These are phyloP conservation scores for Sycophila sp. DNA, from an alignment of 1,140 invertebrate species.

Conservation along the genomic window DNA sequence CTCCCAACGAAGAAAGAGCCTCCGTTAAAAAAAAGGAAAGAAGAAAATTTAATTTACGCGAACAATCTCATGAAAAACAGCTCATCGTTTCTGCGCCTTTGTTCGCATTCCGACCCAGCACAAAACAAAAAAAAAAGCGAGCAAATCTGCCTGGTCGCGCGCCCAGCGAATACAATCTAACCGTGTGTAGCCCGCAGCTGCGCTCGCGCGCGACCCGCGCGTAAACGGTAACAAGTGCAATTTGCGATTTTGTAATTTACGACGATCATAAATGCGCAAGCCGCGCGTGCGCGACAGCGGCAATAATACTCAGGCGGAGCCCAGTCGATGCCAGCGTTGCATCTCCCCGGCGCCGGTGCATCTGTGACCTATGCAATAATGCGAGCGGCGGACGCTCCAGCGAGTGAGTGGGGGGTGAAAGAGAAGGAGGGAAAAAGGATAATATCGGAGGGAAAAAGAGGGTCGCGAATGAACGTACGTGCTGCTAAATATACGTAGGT, in stretches of 20 bases:
- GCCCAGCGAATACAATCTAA: no score
- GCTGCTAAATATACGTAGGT: background rate
- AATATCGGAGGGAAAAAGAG: background rate
- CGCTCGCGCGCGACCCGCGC: background rate
- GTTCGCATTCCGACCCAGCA: no score
- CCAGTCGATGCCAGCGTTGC: conserved; percentile 7
- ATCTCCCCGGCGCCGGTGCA: background rate
- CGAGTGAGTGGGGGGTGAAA: background rate
- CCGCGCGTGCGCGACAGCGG: conserved; percentile 13
- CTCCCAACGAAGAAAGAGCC: no score
- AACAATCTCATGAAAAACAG: no score
- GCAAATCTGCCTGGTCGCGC: no score
- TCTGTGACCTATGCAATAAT: conserved; percentile 35
- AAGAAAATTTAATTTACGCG: no score
- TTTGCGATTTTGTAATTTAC: conserved; percentile 41
- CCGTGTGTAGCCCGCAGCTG: no score
- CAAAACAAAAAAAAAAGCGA: no score
- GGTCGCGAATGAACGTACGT: background rate
- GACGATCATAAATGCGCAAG: conserved; percentile 40
- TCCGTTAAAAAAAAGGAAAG: no score
- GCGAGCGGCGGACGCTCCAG: background rate
- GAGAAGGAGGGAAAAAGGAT: conserved; percentile 2
- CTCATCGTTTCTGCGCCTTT: no score
- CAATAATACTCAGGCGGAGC: conserved; percentile 29
- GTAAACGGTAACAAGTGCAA: conserved; percentile 38